phyloP scores from a whole-genome alignment of 2,113 vertebrate species.

The Pungitius pungitius region DNA sequence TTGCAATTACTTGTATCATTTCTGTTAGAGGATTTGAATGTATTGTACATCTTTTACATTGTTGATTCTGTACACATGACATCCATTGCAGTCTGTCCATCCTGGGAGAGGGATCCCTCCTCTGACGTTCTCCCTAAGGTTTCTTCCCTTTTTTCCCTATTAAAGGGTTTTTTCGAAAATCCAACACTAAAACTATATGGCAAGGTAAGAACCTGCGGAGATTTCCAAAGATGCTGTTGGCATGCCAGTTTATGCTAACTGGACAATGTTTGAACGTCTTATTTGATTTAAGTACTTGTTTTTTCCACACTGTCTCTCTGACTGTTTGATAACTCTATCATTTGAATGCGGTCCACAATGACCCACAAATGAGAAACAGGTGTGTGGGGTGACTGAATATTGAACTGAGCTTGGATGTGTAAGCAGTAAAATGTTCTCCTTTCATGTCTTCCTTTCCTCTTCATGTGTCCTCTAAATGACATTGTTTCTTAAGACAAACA shows the following conservation, averaged over 20 bases:
- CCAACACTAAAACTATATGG: conserved; percentile 12
- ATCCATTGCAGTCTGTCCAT: too few species aligned
- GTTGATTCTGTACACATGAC: too few species aligned
- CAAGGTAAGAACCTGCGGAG: not conserved
- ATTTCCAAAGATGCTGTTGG: not conserved
- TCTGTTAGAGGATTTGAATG: too few species aligned
- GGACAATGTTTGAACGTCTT: not conserved
- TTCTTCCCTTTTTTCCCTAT: too few species aligned
- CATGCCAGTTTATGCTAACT: conserved; percentile 3
- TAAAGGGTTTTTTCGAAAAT: too few species aligned
- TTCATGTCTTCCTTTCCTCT: not conserved
- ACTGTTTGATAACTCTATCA: not conserved
- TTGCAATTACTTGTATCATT: too few species aligned
- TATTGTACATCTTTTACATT: too few species aligned
- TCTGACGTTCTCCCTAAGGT: too few species aligned
- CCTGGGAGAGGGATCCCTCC: too few species aligned
- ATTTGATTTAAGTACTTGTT: not conserved
- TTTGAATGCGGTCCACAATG: not conserved
- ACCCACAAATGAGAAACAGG: not conserved
- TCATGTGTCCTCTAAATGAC: not conserved
- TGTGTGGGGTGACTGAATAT: not conserved
- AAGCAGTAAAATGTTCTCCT: not conserved
- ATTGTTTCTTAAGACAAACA: not conserved
- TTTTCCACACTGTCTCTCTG: not conserved
- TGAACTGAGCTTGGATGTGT: not conserved